Base-by-base conservation (phyloP, 2,113 vertebrate species). In the Puma concolor region DNA sequence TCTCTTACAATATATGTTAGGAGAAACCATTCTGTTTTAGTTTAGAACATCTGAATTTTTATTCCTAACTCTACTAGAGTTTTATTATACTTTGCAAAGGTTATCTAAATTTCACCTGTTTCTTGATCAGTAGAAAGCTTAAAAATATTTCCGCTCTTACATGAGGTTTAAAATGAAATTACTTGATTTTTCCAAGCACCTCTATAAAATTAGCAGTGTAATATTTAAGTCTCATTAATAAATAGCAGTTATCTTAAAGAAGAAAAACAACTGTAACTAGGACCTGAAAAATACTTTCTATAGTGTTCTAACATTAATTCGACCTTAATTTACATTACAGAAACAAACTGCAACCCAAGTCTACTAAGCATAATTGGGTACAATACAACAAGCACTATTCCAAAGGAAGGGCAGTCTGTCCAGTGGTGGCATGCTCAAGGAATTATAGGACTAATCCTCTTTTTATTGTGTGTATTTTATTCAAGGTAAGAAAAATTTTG, bases 381-480 rank as follows among this genome's bases (percentile, higher is more conserved):
- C 96, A 99, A 99, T 98, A 99, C 98, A 98, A 99, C 98, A 98
- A 99, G 99, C 79, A 99, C 92, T 50, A 12, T 72, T 95, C 99
- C 99, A 27, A 97, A 98, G 91, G 99, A 99, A n/a, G 99, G 98
- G 72, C 99, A 99, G 10, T 91, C 98, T 54, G 99, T 99, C 57
- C 99, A 99, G 98, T 99, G 99, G 99, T 99, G 99, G 99, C 99
- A 99, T 79, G 99, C 99, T 36, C 99, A 99, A 97, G 99, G 99
- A 69, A 99, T 99, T 98, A 99, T 99, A 95, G 99, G 99, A 95
- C 98, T 99, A 96, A 98, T 99, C 96, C 98, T 99, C 44, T 99
- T 99, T 98, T 98, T 99, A 93, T 97, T 99, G 96, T 99, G 99
- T 98, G 99, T 99, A 96, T 99, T 99, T 71, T 99, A 99, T 96